phyloP scores from a whole-genome alignment of 2,888 invertebrate genomes.

The Caenorhabditis afra region DNA sequence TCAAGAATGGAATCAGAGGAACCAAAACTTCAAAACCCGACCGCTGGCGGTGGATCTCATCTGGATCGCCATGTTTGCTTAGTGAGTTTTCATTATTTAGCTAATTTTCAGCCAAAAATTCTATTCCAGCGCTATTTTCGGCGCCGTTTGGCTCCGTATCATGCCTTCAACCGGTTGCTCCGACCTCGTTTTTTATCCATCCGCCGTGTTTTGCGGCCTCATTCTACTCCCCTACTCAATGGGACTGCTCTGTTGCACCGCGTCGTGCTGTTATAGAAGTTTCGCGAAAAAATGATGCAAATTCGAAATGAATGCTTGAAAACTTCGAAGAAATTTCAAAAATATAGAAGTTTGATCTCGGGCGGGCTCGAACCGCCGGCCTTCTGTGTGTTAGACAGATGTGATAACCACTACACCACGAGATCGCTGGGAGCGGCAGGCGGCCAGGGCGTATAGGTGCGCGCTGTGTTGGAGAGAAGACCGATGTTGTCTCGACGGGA shows the following conservation, averaged over 20 bases:
- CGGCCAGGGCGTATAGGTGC: not conserved
- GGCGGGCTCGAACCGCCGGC: conserved; percentile 79
- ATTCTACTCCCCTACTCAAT: too few relatives aligned
- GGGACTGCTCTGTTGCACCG: too few relatives aligned
- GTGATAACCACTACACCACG: conserved; percentile 79
- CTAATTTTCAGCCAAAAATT: too few relatives aligned
- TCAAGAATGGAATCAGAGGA: not conserved
- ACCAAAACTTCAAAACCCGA: not conserved
- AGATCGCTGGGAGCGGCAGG: conserved; percentile 45
- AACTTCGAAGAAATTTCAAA: not conserved
- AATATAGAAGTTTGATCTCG: conserved; percentile 69
- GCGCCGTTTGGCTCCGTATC: not conserved
- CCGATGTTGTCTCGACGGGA: too few relatives aligned
- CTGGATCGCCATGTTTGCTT: not conserved
- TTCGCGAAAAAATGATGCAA: too few relatives aligned
- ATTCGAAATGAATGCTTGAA: too few relatives aligned
- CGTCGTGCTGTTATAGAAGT: too few relatives aligned
- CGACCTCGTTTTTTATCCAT: not conserved
- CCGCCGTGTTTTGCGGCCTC: not conserved
- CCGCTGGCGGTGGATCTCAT: conserved; percentile 2
- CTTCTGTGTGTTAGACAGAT: conserved; percentile 79
- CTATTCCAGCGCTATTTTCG: conserved; percentile 8
- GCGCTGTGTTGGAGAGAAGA: not conserved
- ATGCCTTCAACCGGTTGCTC: not conserved
- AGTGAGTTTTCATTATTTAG: not conserved